Conservation (phyloP, 2,797 vertebrate genomes). For the Parambassis ranga region DNA sequence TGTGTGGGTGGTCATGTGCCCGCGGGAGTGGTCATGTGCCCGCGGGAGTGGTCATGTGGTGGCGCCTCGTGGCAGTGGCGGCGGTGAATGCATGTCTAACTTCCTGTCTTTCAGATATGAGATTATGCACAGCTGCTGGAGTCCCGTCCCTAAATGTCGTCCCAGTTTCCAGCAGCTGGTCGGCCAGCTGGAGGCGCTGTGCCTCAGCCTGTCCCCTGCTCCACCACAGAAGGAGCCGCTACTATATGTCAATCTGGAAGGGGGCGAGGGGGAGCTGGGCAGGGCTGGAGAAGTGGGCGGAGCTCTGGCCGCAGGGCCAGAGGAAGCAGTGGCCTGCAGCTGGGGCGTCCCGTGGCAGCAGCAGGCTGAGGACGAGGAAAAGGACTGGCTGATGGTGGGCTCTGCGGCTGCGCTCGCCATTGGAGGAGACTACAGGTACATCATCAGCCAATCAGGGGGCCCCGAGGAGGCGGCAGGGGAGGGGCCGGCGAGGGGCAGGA, state of each 20-base stretch:
- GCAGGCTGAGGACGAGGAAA: constrained; percentile 67
- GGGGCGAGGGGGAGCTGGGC: constrained; percentile 50
- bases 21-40: too few relatives aligned
- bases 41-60: not conserved
- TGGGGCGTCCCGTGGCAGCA: constrained; percentile 76
- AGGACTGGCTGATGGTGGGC: constrained; percentile 73
- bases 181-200: constrained; percentile 85
- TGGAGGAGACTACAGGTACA: constrained; percentile 93
- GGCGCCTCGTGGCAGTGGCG: not conserved
- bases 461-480: constrained; percentile 71
- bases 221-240: constrained; percentile 79
- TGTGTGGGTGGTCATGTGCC: too few relatives aligned
- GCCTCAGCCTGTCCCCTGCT: constrained; percentile 79
- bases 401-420: constrained; percentile 78
- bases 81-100: not conserved
- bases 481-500: constrained; percentile 24
- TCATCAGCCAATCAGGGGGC: constrained; percentile 83
- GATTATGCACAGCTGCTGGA: constrained; percentile 98
- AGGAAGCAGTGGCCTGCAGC: constrained; percentile 32
- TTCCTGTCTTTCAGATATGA: constrained; percentile 83
- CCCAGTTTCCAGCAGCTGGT: constrained; percentile 89
- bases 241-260: constrained; percentile 92
- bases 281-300: constrained; percentile 19
- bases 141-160: constrained; percentile 90
- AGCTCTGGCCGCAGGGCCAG: constrained; percentile 21